Evolutionary conservation across 2,797 vertebrate genomes (phyloP).

Genomic region (Centroberyx gerrardi): DNA sequence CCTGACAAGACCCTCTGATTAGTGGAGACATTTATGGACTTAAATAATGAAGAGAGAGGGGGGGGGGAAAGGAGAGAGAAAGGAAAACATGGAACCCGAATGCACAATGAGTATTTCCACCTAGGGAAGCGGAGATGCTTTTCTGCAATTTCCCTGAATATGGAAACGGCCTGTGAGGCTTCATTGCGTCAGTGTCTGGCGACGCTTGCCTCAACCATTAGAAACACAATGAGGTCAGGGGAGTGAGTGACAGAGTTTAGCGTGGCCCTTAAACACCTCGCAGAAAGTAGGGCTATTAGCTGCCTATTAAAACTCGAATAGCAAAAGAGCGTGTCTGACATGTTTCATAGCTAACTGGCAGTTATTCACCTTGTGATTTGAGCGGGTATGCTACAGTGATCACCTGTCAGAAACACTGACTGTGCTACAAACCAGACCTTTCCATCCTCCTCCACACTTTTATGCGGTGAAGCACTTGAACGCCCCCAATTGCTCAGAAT

Average conservation of each 20-base stretch:
- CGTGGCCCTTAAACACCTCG: constrained; percentile 68
- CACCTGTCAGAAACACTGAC: constrained; percentile 65
- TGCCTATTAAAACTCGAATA: constrained; percentile 63
- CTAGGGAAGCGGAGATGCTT: constrained; percentile 27
- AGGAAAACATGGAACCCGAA: constrained; percentile 51
- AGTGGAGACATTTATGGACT: constrained; percentile 60
- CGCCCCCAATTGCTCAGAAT: constrained; percentile 27
- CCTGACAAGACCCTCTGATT: constrained; percentile 62
- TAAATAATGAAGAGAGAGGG: constrained; percentile 44
- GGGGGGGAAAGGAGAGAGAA: constrained; percentile 39
- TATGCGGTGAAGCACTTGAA: not conserved
- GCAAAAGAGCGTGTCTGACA: constrained; percentile 50
- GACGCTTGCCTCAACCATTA: constrained; percentile 64
- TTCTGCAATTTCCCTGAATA: constrained; percentile 54
- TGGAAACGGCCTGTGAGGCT: constrained; percentile 58
- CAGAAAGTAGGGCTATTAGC: constrained; percentile 70
- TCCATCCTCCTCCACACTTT: not conserved
- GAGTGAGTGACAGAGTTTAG: constrained; percentile 68
- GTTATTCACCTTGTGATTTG: constrained; percentile 68
- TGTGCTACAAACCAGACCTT: constrained; percentile 68
- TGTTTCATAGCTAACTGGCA: constrained; percentile 55
- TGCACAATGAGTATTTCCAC: constrained; percentile 62
- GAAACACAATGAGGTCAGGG: constrained; percentile 77
- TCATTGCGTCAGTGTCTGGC: constrained; percentile 75
- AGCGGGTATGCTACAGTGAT: constrained; percentile 54